Conservation (phyloP, 2,888 invertebrate species). For the Adela reaumurella region DNA sequence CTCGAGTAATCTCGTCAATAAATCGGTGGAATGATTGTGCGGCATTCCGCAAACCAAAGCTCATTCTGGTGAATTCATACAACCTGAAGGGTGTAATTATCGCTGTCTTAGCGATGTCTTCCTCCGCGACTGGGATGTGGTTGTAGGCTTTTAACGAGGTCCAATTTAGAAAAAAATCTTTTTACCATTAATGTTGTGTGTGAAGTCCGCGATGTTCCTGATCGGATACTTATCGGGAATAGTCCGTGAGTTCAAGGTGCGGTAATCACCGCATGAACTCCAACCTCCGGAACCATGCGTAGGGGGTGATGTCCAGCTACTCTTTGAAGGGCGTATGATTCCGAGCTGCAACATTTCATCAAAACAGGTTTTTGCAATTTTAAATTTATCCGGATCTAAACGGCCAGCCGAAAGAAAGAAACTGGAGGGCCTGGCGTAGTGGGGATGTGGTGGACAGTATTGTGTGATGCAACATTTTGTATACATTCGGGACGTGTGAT, state of each 20-base stretch:
- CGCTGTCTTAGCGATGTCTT: too few relatives aligned
- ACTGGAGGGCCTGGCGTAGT: conserved; percentile 14
- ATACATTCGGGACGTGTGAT: background rate
- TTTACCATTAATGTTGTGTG: conserved; percentile 11
- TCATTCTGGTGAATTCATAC: too few relatives aligned
- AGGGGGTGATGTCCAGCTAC: too few relatives aligned
- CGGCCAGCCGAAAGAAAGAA: conserved; percentile 8
- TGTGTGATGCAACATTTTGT: conserved; percentile 10
- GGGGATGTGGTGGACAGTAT: conserved; percentile 11
- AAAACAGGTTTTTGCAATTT: conserved; percentile 8
- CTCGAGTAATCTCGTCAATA: conserved; percentile 18
- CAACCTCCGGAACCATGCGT: conserved; percentile 13
- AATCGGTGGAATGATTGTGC: too few relatives aligned
- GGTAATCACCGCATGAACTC: conserved; percentile 21
- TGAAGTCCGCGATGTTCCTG: conserved; percentile 18
- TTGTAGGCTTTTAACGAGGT: too few relatives aligned
- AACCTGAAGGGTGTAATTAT: too few relatives aligned
- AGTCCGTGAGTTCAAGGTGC: conserved; percentile 16
- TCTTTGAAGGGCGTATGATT: too few relatives aligned
- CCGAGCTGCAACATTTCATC: too few relatives aligned
- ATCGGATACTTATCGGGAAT: conserved; percentile 18
- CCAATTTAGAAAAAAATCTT: conserved; percentile 14
- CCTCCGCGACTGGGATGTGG: too few relatives aligned
- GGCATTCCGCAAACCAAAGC: too few relatives aligned
- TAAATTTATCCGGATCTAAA: conserved; percentile 8